Percentiles rank a stretch among this genome's conserved stretches.
phyloP scores from a whole-genome alignment of 2,888 invertebrate genomes.

The Paralinhomoeus sp. region DNA sequence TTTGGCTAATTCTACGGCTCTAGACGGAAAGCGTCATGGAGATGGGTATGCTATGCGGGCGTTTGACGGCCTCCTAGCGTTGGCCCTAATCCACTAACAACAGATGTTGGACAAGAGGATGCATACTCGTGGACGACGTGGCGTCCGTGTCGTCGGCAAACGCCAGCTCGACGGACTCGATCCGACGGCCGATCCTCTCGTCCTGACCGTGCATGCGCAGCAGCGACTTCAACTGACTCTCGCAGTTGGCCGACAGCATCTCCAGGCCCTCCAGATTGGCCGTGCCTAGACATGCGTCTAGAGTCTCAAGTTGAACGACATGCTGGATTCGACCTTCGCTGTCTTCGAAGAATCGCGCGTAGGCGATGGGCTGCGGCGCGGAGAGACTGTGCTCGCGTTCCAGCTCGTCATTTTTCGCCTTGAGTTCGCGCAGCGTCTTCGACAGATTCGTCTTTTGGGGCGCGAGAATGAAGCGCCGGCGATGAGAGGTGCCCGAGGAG shows the following conservation, averaged over 20 bases:
- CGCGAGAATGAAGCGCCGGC: conserved; percentile 32
- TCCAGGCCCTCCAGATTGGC: conserved; percentile 71
- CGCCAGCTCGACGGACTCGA: conserved; percentile 22
- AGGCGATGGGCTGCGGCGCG: too few species aligned
- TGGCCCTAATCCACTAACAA: not conserved
- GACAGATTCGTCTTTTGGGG: conserved; percentile 26
- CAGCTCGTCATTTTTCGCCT: not conserved
- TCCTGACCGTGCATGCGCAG: not conserved
- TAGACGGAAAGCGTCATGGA: too few species aligned
- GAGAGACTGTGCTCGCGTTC: too few species aligned
- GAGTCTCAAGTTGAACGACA: not conserved
- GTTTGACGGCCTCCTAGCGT: too few species aligned
- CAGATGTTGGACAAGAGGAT: not conserved
- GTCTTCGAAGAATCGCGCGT: conserved; percentile 54
- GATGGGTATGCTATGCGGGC: too few species aligned
- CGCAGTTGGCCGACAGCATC: conserved; percentile 59
- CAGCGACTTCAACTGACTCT: conserved; percentile 40
- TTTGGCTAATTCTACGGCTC: too few species aligned
- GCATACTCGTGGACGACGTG: not conserved
- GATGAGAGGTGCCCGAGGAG: too few species aligned
- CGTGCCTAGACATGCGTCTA: conserved; percentile 40
- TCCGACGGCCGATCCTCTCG: conserved; percentile 27
- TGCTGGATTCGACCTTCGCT: conserved; percentile 41
- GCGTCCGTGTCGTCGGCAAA: not conserved
- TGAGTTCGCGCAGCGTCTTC: not conserved